phyloP scores from a whole-genome alignment of 2,888 invertebrate genomes.

The Epinotia nisella region DNA sequence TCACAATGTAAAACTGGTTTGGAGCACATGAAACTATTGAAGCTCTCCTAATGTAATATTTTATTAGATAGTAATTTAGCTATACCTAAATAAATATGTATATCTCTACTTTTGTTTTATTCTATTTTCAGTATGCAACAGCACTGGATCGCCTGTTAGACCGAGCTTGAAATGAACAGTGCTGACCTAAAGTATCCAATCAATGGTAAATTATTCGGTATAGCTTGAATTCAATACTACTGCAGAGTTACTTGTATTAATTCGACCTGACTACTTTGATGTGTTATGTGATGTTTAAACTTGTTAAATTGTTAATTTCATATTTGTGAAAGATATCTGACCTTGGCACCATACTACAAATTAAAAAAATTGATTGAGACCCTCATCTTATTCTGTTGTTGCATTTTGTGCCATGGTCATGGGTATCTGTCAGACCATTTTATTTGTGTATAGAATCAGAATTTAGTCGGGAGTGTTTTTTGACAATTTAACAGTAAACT shows the following conservation, averaged over 20 bases:
- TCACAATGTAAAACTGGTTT: slow-evolving; percentile 9
- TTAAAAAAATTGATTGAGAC: slow-evolving; percentile 30
- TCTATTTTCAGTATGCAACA: slow-evolving; percentile 74
- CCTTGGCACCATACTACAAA: slow-evolving; percentile 65
- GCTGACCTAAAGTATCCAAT: slow-evolving; percentile 61
- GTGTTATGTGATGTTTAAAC: slow-evolving; percentile 58
- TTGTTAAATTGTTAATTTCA: slow-evolving; percentile 53
- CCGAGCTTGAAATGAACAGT: slow-evolving; percentile 61
- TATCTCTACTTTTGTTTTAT: slow-evolving; percentile 47
- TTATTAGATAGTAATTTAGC: slow-evolving; percentile 44
- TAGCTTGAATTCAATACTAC: slow-evolving; percentile 57
- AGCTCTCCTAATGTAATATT: slow-evolving; percentile 22
- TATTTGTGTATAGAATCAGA: slow-evolving; percentile 50
- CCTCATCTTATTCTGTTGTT: slow-evolving; percentile 51
- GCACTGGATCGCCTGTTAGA: slow-evolving; percentile 69
- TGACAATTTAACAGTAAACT: slow-evolving; percentile 66
- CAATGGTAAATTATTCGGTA: slow-evolving; percentile 56
- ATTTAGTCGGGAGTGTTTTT: slow-evolving; percentile 76
- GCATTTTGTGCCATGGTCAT: slow-evolving; percentile 69
- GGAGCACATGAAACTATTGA: slow-evolving; percentile 9
- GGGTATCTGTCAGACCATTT: slow-evolving; percentile 62
- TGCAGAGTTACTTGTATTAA: slow-evolving; percentile 37
- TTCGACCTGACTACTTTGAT: slow-evolving; percentile 43
- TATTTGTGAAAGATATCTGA: slow-evolving; percentile 63
- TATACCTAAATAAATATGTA: slow-evolving; percentile 25